phyloP scores from a whole-genome alignment of 37 sponge, comb jelly and placozoan genomes.

The Diacarnus erythraeanus region DNA sequence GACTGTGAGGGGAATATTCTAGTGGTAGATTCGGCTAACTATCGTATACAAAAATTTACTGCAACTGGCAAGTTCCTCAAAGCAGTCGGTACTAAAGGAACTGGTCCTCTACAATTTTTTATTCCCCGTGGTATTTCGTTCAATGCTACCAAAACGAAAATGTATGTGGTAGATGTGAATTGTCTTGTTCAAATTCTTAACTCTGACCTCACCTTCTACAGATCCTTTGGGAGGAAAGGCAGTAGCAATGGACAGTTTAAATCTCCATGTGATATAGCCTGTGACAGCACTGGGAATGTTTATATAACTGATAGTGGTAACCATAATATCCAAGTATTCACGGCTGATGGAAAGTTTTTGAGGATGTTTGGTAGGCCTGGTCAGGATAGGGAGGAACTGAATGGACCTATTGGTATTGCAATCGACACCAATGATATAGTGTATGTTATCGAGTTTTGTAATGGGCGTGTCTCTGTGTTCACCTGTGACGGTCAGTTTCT shows the following conservation, averaged over 20 bases:
- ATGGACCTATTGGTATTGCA: constrained; percentile 1
- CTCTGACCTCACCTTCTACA: constrained; percentile 46
- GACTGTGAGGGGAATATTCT: constrained; percentile 17
- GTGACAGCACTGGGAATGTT: constrained; percentile 33
- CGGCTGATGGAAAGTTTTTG: constrained; percentile 8
- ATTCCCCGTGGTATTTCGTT: constrained; percentile 51
- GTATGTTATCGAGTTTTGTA: constrained; percentile 16
- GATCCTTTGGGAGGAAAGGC: constrained; percentile 60
- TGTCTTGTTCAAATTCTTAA: constrained; percentile 66
- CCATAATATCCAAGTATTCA: constrained; percentile 73
- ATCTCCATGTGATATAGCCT: constrained; percentile 39
- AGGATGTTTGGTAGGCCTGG: constrained; percentile 8
- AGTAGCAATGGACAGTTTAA: constrained; percentile 58
- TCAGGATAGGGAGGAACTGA: constrained; percentile 2
- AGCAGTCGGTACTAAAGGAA: constrained; percentile 46
- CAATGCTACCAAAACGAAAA: constrained; percentile 11
- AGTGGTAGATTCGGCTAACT: constrained; percentile 27
- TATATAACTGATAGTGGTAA: constrained; percentile 59
- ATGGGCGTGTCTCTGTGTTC: constrained; percentile 26
- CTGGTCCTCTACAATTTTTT: constrained; percentile 44
- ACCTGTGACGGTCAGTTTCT: constrained; percentile 35
- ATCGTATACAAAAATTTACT: constrained; percentile 65
- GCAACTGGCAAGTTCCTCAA: constrained; percentile 31
- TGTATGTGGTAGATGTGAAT: constrained; percentile 60
- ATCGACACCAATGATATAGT: constrained; percentile 23